Evolutionary conservation across 2,888 invertebrate species (phyloP).

Genomic region (Andricus curvator): DNA sequence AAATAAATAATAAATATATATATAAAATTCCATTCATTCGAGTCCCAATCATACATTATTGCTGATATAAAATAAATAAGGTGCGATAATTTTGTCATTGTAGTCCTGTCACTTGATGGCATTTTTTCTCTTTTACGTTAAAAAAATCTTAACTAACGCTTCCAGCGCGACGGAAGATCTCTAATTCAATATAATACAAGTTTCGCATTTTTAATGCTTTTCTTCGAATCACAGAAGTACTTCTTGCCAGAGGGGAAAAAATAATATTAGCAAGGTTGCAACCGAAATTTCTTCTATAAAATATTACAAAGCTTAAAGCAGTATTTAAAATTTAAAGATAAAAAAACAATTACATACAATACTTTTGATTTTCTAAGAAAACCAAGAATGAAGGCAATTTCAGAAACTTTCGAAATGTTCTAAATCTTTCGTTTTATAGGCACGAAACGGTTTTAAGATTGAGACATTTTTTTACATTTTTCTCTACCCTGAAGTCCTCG

Average conservation of each 20-base stretch:
- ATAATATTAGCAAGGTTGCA: conserved; percentile 5
- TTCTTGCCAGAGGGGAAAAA: conserved; percentile 24
- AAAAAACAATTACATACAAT: conserved; percentile 2
- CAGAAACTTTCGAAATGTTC: not conserved
- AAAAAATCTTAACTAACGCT: conserved; percentile 19
- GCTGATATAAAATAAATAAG: conserved; percentile 63
- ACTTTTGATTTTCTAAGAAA: conserved; percentile 3
- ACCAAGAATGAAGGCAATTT: not conserved
- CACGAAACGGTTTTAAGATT: conserved; percentile 16
- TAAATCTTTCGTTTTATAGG: not conserved
- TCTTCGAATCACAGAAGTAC: conserved; percentile 24
- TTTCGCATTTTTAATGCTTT: conserved; percentile 46
- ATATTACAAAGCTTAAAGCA: conserved; percentile 10
- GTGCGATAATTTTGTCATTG: conserved; percentile 53
- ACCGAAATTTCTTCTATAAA: conserved; percentile 14
- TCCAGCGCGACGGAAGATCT: conserved; percentile 43
- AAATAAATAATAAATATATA: conserved; percentile 77
- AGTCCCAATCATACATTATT: conserved; percentile 43
- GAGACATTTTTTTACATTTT: conserved; percentile 31
- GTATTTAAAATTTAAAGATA: not conserved
- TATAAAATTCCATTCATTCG: conserved; percentile 50
- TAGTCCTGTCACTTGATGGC: conserved; percentile 34
- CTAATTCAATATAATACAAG: conserved; percentile 44
- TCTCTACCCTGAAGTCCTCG: conserved; percentile 50
- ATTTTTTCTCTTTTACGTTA: conserved; percentile 19